phyloP scores from a whole-genome alignment of 2,888 invertebrate genomes.

The Hylaea fasciaria region DNA sequence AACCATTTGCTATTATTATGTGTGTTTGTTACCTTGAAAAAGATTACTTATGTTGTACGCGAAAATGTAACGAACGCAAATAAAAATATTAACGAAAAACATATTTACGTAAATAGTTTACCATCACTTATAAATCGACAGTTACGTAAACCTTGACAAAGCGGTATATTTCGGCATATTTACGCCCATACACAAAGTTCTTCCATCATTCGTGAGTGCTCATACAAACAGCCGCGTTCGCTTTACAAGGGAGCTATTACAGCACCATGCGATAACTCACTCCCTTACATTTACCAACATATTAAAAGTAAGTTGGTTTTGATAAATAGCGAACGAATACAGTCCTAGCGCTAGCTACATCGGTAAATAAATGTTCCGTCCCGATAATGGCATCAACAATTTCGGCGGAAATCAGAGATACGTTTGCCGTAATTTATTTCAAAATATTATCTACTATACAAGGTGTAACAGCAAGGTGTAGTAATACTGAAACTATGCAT shows the following conservation, averaged over 20 bases:
- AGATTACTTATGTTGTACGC: no score
- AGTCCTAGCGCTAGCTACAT: not conserved
- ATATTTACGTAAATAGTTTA: not conserved
- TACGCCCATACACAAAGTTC: slow-evolving; percentile 27
- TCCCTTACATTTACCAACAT: not conserved
- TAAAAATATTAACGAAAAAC: no score
- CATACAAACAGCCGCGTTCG: slow-evolving; percentile 18
- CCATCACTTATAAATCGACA: slow-evolving; percentile 8
- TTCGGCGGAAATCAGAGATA: no score
- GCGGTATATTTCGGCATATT: slow-evolving; percentile 17
- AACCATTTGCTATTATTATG: no score
- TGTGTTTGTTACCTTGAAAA: no score
- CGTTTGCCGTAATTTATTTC: no score
- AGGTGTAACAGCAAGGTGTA: no score
- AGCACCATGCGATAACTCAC: not conserved
- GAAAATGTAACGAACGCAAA: no score
- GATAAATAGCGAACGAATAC: not conserved
- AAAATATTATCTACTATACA: no score
- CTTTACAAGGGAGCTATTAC: slow-evolving; percentile 4
- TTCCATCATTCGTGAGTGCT: slow-evolving; percentile 28
- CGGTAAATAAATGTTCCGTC: no score
- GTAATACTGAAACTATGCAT: no score
- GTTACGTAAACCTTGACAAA: slow-evolving; percentile 13
- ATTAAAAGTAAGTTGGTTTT: not conserved
- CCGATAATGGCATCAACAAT: no score